Percentiles rank a stretch among this genome's conserved stretches.
These are phyloP conservation scores for Melinaea menophilus DNA, from an alignment of 2,888 invertebrate genomes.

Conservation along the genomic window DNA sequence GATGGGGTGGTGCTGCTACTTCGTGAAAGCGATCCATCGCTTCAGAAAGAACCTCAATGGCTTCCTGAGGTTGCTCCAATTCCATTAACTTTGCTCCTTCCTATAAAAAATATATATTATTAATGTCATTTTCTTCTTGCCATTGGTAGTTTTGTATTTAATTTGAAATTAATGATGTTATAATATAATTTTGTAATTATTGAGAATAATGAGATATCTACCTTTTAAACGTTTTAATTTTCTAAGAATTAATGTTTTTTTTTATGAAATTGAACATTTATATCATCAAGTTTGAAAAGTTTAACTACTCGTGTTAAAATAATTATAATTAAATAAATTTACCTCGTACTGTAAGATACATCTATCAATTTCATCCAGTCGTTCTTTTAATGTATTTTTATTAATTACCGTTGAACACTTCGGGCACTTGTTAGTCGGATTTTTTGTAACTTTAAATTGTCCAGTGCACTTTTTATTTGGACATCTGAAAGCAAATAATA, in stretches of 20 bases:
- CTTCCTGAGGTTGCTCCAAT: constrained; percentile 71
- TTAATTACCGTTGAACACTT: constrained; percentile 52
- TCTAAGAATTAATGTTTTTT: background rate
- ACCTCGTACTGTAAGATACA: constrained; percentile 59
- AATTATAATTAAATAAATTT: constrained; percentile 11
- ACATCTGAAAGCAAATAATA: constrained; percentile 43
- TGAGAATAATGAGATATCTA: no score
- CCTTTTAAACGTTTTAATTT: no score
- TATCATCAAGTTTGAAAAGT: background rate
- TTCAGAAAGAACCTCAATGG: constrained; percentile 72
- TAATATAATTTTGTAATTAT: no score
- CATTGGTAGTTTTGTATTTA: background rate
- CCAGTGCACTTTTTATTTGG: constrained; percentile 51
- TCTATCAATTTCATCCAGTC: constrained; percentile 48
- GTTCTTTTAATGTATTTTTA: constrained; percentile 47
- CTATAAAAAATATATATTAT: constrained; percentile 37
- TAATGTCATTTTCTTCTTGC: background rate
- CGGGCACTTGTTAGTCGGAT: constrained; percentile 48
- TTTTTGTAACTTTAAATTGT: constrained; percentile 49
- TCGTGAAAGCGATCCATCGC: constrained; percentile 80
- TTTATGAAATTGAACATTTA: background rate
- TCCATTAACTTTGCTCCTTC: constrained; percentile 71
- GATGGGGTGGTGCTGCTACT: constrained; percentile 81
- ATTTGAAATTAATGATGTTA: background rate
- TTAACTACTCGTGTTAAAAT: background rate